These are phyloP conservation scores for Aelia acuminata DNA, from an alignment of 2,888 invertebrate species.

Conservation along the genomic window DNA sequence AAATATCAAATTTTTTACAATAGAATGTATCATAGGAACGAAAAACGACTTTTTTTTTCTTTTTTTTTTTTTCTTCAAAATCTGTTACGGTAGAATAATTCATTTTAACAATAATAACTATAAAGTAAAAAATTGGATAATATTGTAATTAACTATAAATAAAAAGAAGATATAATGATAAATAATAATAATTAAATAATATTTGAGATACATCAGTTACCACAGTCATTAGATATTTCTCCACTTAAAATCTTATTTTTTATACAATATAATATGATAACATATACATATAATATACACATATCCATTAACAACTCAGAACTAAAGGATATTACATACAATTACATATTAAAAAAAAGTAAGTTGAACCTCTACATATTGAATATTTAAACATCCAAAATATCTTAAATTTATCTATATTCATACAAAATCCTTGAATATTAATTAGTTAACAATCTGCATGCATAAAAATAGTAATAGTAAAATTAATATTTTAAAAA, in stretches of 20 bases:
- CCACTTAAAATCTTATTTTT: background rate
- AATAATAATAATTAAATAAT: background rate
- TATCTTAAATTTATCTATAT: background rate
- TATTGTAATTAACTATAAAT: background rate
- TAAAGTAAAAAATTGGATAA: background rate
- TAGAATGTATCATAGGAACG: background rate
- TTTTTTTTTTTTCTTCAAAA: background rate
- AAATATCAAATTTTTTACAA: background rate
- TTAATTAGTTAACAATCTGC: no score
- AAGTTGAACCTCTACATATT: background rate
- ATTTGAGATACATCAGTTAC: background rate
- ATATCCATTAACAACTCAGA: background rate
- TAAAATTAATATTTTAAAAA: no score
- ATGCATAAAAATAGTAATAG: no score
- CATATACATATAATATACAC: background rate
- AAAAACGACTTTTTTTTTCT: background rate
- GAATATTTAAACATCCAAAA: background rate
- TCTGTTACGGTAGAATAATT: background rate
- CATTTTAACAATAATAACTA: background rate
- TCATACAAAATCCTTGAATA: background rate
- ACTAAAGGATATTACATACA: background rate
- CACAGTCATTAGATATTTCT: background rate
- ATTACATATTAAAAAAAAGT: background rate
- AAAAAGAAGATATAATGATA: background rate
- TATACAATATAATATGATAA: background rate